Base-by-base conservation (phyloP, 1,140 invertebrate species). In the Brachionus manjavacas region DNA sequence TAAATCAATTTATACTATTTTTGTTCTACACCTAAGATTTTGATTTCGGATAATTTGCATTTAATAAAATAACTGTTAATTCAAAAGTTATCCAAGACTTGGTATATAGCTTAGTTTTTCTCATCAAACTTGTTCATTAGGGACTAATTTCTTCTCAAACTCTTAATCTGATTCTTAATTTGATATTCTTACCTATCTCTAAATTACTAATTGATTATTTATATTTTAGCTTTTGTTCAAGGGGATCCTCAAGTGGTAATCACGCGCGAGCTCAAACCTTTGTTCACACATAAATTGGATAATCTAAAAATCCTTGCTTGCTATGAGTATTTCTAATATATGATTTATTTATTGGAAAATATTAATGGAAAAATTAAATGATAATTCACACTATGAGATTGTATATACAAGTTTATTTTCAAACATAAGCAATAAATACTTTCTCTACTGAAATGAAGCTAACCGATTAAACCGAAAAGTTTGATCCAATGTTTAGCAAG, bases 1-100 rank as follows among this genome's bases (percentile, higher is more conserved):
- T 72, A 72, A 72, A 72, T 72, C 68, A 72, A 72, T 72, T 72
- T 68, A 68, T 31, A 68, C 28, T 28, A 68, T 68, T 68, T 39
- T 68, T 31, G 28, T 31, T 68, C 6, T 68, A 39, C 0, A 68
- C n/a, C n/a, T 16, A 72, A 39, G 68, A 16, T 41, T 16, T 39
- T 20, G 68, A 72, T 72, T 41, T 72, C 16, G 68, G 68, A 72
- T 72, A 72, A 72, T 41, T 72, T 72, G 16, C 35, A 72, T 72
- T 72, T 72, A 72, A 41, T 68, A 68, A 68, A 68, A 68, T 68
- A 68, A 68, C 66, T 68, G 66, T 39, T 68, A 31, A 68, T 31
- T 68, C 12, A 68, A 31, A 12, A 68, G 66, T 68, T 68, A 28
- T 68, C 66, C 66, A 68, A 68, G 16, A 68, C 66, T 31, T 28